Percentiles rank a stretch among this genome's conserved stretches.
Evolutionary conservation across 23 tunicate genomes (phyloP).

Genomic region (Corella eumyota): DNA sequence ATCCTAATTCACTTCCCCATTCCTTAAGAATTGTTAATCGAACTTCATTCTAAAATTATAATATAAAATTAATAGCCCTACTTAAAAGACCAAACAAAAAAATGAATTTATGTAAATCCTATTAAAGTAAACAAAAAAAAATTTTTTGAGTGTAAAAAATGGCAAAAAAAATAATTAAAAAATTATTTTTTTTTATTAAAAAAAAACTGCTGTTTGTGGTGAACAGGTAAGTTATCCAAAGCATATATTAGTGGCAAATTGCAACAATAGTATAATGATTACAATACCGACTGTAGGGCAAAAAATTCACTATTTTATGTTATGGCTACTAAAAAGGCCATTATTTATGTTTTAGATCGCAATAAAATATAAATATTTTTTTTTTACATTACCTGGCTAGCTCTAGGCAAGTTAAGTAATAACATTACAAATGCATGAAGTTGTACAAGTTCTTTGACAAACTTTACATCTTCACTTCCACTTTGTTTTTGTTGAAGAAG

Average conservation of each 20-base stretch:
- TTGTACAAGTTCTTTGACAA: conserved; percentile 64
- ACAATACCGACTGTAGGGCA: too few species aligned
- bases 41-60: conserved; percentile 63
- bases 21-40: conserved; percentile 50
- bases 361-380: too few species aligned
- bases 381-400: conserved; percentile 71
- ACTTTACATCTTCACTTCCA: conserved; percentile 20
- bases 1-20: conserved; percentile 70
- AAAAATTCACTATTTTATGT: too few species aligned
- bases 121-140: neutral
- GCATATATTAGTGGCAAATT: too few species aligned
- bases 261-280: too few species aligned
- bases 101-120: too few species aligned
- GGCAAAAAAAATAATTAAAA: neutral
- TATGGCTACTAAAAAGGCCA: too few species aligned
- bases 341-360: too few species aligned
- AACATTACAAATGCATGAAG: conserved; percentile 74
- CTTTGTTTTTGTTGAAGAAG: conserved; percentile 36
- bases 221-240: too few species aligned
- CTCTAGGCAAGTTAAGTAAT: conserved; percentile 60
- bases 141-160: neutral
- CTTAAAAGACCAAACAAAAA: too few species aligned
- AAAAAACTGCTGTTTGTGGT: too few species aligned
- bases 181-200: neutral
- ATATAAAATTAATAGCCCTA: neutral